A percentile compares a stretch with the other conserved stretches of the same genome.
Evolutionary conservation across 2,113 vertebrate genomes (phyloP).

Genomic region (Lepus americanus): DNA sequence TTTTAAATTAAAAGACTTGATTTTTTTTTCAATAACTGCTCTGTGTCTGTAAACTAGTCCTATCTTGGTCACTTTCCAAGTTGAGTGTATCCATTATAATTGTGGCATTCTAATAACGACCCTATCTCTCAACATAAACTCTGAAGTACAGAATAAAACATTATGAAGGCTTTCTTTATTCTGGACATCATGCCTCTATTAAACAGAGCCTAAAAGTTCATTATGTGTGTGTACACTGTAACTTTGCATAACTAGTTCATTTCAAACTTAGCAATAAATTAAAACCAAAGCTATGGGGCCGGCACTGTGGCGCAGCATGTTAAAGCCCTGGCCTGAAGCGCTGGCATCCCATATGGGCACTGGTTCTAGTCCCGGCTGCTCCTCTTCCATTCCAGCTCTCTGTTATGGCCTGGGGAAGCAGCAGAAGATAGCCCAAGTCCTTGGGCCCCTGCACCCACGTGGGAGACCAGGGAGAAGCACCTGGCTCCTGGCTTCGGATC

Average conservation of each 20-base stretch:
- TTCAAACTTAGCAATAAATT: slow-evolving; percentile 30
- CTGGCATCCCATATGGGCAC: no score
- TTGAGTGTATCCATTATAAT: slow-evolving; percentile 53
- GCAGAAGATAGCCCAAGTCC: no score
- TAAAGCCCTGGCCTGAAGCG: no score
- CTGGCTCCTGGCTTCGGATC: no score
- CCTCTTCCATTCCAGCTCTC: no score
- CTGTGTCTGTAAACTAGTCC: slow-evolving; percentile 43
- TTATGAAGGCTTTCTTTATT: slow-evolving; percentile 48
- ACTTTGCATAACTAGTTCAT: slow-evolving; percentile 12
- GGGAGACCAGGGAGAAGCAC: no score
- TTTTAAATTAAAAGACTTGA: slow-evolving; percentile 56
- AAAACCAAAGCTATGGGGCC: not conserved
- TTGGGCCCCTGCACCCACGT: no score
- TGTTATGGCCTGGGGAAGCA: no score
- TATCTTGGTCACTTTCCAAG: slow-evolving; percentile 21
- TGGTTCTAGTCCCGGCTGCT: no score
- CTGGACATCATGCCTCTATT: slow-evolving; percentile 29
- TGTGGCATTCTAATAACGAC: slow-evolving; percentile 43
- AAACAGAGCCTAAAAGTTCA: slow-evolving; percentile 33
- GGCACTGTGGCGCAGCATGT: no score
- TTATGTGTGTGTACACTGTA: slow-evolving; percentile 7
- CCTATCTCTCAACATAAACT: slow-evolving; percentile 46
- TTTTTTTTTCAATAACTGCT: slow-evolving; percentile 13
- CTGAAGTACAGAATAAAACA: slow-evolving; percentile 60